These are phyloP conservation scores for Aphelenchoides besseyi DNA, from an alignment of 1,140 invertebrate genomes.

Conservation along the genomic window DNA sequence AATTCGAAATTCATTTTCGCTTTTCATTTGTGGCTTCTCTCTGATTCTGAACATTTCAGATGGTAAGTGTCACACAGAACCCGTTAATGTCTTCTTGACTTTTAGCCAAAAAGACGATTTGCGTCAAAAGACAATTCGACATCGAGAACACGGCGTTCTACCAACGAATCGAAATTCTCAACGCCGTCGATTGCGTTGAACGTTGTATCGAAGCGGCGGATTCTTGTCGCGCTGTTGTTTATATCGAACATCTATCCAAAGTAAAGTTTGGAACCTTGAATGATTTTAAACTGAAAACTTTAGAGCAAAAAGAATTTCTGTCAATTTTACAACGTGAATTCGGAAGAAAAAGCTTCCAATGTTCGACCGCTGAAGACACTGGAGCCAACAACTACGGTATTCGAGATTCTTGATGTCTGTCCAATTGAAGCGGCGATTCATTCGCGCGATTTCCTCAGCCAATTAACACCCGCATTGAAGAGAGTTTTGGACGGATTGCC, in stretches of 20 bases:
- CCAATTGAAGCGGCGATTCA: neutral
- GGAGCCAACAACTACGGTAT: conserved; percentile 23
- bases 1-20: no score
- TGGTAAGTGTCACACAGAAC: no score
- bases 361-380: neutral
- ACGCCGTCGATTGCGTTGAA: conserved; percentile 48
- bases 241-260: conserved; percentile 27
- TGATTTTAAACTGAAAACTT: conserved; percentile 4
- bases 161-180: conserved; percentile 43
- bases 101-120: conserved; percentile 19
- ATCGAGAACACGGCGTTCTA: conserved; percentile 25
- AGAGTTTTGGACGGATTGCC: conserved; percentile 7
- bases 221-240: conserved; percentile 41
- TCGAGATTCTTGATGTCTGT: conserved; percentile 28
- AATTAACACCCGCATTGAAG: conserved; percentile 4
- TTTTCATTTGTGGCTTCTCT: no score
- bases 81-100: no score
- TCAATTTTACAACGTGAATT: conserved; percentile 48
- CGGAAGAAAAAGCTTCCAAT: conserved; percentile 15
- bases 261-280: neutral
- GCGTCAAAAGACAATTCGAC: conserved; percentile 4
- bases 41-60: no score
- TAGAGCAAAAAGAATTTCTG: conserved; percentile 34
- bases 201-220: conserved; percentile 50
- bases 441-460: neutral